A percentile compares a stretch with the other conserved stretches of the same genome.
phyloP scores from a whole-genome alignment of 2,113 vertebrate species.

The Myotis lucifugus region DNA sequence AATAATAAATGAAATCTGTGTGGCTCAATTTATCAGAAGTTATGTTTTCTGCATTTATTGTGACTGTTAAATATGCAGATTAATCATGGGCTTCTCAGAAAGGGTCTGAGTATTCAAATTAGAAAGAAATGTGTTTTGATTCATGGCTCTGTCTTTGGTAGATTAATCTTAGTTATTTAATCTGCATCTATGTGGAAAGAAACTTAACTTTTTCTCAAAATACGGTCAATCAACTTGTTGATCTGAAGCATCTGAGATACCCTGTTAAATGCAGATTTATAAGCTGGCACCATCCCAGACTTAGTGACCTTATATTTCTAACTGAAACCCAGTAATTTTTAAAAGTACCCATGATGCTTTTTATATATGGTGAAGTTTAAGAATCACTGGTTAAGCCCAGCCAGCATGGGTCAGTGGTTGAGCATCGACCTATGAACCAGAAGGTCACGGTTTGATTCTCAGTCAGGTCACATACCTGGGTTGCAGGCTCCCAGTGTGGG shows the following conservation, averaged over 20 bases:
- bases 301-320: conserved; percentile 41
- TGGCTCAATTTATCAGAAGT: neutral
- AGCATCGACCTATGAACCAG: too few species aligned
- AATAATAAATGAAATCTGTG: conserved; percentile 27
- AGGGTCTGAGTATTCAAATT: neutral
- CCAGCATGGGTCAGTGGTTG: too few species aligned
- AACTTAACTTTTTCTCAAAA: conserved; percentile 49
- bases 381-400: neutral
- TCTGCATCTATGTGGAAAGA: neutral
- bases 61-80: neutral
- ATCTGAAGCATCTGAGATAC: neutral
- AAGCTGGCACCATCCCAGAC: neutral
- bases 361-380: neutral
- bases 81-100: neutral
- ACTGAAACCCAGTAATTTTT: neutral
- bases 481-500: too few species aligned
- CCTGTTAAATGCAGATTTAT: conserved; percentile 13
- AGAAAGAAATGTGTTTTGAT: conserved; percentile 31
- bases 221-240: neutral
- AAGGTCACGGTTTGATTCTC: too few species aligned
- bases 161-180: conserved; percentile 38
- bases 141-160: neutral
- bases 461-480: too few species aligned
- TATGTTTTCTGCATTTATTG: neutral
- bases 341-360: neutral